Conservation (phyloP, 2,888 invertebrate genomes). For the Cyclophora albipunctata region DNA sequence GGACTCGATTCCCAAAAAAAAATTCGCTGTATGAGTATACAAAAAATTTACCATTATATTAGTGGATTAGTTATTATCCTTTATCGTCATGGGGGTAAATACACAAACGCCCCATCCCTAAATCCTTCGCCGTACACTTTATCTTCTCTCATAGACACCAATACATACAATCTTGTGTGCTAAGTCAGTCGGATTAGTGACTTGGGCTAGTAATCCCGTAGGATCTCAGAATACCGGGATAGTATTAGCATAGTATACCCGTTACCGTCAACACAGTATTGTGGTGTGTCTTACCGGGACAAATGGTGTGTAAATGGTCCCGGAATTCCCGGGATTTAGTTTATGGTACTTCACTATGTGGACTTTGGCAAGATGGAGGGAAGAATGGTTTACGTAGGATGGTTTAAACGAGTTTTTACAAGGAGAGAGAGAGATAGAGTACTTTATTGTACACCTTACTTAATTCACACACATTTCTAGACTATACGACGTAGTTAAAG, state of each 20-base stretch:
- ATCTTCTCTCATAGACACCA: slow-evolving; percentile 9
- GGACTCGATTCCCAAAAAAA: too few species aligned
- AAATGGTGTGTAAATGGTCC: background rate
- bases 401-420: background rate
- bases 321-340: slow-evolving; percentile 10
- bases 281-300: slow-evolving; percentile 43
- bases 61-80: too few species aligned
- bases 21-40: too few species aligned
- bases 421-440: too few species aligned
- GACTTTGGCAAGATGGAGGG: too few species aligned
- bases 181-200: slow-evolving; percentile 25
- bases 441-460: too few species aligned
- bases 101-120: background rate
- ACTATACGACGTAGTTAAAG: too few species aligned
- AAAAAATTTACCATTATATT: background rate
- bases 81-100: too few species aligned
- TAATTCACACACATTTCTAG: too few species aligned
- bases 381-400: too few species aligned
- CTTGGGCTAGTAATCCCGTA: slow-evolving; percentile 22
- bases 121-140: slow-evolving; percentile 6
- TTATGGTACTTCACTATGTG: slow-evolving; percentile 1
- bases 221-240: slow-evolving; percentile 28
- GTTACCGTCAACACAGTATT: slow-evolving; percentile 66
- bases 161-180: slow-evolving; percentile 21
- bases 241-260: slow-evolving; percentile 63